A percentile compares a stretch with the other conserved stretches of the same genome.
These are phyloP conservation scores for Porites evermanni DNA, from an alignment of 92 coral and sea anemone species.

Conservation along the genomic window DNA sequence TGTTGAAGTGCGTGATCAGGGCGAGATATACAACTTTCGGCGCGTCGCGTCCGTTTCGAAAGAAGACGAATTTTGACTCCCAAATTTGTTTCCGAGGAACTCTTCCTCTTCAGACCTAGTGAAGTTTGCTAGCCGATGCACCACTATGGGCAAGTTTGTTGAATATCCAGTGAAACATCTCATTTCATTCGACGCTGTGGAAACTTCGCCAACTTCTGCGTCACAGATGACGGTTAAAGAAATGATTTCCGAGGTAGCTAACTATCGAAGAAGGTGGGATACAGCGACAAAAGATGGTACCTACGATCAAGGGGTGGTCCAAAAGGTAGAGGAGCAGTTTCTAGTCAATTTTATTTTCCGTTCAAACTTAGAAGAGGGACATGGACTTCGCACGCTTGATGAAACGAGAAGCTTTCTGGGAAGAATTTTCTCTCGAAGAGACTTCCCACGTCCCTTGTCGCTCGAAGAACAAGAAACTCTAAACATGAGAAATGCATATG, in stretches of 20 bases:
- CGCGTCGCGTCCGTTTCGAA: too few relatives aligned
- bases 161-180: slow-evolving; percentile 48
- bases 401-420: slow-evolving; percentile 40
- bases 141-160: neutral
- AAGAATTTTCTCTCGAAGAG: neutral
- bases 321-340: slow-evolving; percentile 39
- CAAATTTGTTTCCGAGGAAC: too few relatives aligned
- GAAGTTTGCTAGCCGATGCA: neutral
- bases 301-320: neutral
- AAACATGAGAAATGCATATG: slow-evolving; percentile 69
- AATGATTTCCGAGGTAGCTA: slow-evolving; percentile 53
- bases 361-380: slow-evolving; percentile 80
- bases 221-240: slow-evolving; percentile 6
- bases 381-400: slow-evolving; percentile 59
- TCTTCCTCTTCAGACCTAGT: neutral
- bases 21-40: too few relatives aligned
- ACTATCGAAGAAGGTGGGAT: slow-evolving; percentile 53
- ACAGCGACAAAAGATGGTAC: neutral
- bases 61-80: too few relatives aligned
- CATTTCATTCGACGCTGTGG: slow-evolving; percentile 74
- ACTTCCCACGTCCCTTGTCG: slow-evolving; percentile 21
- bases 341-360: slow-evolving; percentile 62
- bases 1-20: too few relatives aligned
- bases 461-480: slow-evolving; percentile 78
- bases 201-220: slow-evolving; percentile 44